Conservation (phyloP, 1,140 invertebrate species). For the Drosophila paulistorum region DNA sequence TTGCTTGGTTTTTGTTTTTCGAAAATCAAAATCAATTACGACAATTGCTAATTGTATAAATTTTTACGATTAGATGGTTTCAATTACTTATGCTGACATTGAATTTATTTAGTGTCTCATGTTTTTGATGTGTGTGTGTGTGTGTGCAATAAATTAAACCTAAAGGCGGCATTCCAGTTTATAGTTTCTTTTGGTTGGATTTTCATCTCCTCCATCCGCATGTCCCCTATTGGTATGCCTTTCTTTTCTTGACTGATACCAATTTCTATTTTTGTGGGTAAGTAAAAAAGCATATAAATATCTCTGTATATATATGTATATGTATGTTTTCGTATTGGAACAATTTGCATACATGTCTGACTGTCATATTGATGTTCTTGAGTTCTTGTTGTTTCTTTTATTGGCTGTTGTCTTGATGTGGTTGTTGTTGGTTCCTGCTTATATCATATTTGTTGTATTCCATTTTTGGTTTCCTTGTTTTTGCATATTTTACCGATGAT, state of each 20-base stretch:
- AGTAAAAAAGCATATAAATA: conserved; percentile 82
- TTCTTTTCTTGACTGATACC: conserved; percentile 44
- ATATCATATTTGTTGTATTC: conserved; percentile 49
- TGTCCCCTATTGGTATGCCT: conserved; percentile 5
- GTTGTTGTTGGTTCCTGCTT: conserved; percentile 69
- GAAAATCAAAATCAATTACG: conserved; percentile 70
- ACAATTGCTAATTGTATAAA: conserved; percentile 72
- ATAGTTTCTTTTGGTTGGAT: background rate
- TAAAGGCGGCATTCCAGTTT: conserved; percentile 53
- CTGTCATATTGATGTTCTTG: conserved; percentile 40
- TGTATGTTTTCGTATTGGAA: conserved; percentile 57
- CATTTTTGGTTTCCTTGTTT: conserved; percentile 19
- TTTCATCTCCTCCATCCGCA: background rate
- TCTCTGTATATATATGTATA: conserved; percentile 40
- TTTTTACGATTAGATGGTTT: conserved; percentile 52
- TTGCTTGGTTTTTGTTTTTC: conserved; percentile 47
- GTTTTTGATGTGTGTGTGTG: conserved; percentile 41
- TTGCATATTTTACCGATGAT: conserved; percentile 59
- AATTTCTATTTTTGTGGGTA: conserved; percentile 44
- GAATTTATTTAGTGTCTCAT: conserved; percentile 41
- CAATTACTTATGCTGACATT: conserved; percentile 39
- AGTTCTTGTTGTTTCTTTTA: conserved; percentile 35
- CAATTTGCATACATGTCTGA: conserved; percentile 46
- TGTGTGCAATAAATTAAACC: conserved; percentile 65
- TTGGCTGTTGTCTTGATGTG: conserved; percentile 41